phyloP scores from a whole-genome alignment of 2,888 invertebrate species.

The Flexamia atlantica region DNA sequence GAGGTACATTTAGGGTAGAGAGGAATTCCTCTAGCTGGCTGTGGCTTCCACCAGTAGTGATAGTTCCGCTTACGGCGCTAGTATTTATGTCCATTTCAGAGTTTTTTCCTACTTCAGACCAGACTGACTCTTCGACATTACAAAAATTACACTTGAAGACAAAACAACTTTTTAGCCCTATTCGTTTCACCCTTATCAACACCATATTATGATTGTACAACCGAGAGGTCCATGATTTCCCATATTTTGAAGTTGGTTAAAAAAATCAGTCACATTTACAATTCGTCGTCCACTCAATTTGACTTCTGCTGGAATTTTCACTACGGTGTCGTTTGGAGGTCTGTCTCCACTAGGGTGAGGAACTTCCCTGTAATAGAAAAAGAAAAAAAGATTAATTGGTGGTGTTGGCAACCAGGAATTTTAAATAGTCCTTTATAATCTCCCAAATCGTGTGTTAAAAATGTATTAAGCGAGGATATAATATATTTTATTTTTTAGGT shows the following conservation, averaged over 20 bases:
- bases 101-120: conserved; percentile 31
- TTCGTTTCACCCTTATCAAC: conserved; percentile 35
- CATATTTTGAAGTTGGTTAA: conserved; percentile 19
- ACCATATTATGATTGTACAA: conserved; percentile 25
- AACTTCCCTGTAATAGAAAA: conserved; percentile 14
- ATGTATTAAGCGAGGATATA: no score
- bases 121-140: conserved; percentile 40
- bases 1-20: conserved; percentile 25
- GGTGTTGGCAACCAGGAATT: no score
- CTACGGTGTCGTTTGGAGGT: neutral
- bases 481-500: no score
- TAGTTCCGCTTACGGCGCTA: conserved; percentile 38
- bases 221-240: conserved; percentile 30
- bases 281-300: conserved; percentile 17
- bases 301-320: neutral
- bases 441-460: no score
- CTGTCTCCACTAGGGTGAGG: neutral
- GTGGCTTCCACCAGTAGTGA: conserved; percentile 59
- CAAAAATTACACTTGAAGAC: conserved; percentile 40
- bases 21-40: conserved; percentile 55
- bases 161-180: conserved; percentile 46
- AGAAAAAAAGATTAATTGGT: no score
- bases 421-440: no score
- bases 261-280: conserved; percentile 1
- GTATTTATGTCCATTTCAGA: conserved; percentile 55